A percentile compares a stretch with the other conserved stretches of the same genome.
phyloP scores from a whole-genome alignment of 2,113 vertebrate species.

The Rhynchomys soricoides region DNA sequence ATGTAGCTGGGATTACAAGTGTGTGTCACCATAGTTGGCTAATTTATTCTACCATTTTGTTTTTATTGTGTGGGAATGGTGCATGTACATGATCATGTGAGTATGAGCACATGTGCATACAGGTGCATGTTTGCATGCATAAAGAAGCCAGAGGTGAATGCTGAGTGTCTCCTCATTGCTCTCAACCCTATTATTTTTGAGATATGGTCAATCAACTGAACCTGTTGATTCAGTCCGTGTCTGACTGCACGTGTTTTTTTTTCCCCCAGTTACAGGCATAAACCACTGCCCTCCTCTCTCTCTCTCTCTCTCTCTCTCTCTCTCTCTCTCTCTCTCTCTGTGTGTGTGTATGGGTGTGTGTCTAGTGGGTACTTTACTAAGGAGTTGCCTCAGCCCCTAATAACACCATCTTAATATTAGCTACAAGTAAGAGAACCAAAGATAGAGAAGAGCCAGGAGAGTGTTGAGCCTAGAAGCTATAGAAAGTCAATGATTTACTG shows the following conservation, averaged over 20 bases:
- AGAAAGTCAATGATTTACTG: conserved; percentile 5
- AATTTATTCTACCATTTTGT: conserved; percentile 5
- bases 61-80: background rate
- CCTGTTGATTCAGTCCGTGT: background rate
- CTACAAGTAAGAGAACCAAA: background rate
- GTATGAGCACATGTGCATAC: background rate
- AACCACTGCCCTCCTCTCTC: background rate
- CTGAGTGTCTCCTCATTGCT: background rate
- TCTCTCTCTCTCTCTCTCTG: no score
- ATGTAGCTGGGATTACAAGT: background rate
- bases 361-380: background rate
- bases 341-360: no score
- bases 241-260: background rate
- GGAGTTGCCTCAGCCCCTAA: background rate
- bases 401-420: background rate
- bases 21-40: background rate
- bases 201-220: background rate
- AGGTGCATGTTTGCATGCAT: background rate
- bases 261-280: background rate
- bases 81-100: background rate
- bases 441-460: background rate
- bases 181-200: background rate
- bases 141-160: background rate
- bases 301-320: no score
- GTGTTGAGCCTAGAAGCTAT: background rate